Percentiles rank a stretch among this genome's conserved stretches.
These are phyloP conservation scores for Automeris io DNA, from an alignment of 2,888 invertebrate genomes.

Conservation along the genomic window DNA sequence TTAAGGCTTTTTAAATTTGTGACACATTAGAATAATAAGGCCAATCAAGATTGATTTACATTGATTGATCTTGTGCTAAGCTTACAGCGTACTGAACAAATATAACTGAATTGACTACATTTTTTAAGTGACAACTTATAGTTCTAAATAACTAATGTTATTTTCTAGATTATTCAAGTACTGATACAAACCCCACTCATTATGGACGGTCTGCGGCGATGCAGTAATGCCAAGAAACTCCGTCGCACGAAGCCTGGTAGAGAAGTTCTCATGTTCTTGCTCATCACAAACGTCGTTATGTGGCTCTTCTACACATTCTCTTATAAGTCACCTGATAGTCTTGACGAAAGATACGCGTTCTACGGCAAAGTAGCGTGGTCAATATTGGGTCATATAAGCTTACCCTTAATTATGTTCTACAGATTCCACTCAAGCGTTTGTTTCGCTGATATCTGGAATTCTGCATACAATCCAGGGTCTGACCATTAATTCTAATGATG, in stretches of 20 bases:
- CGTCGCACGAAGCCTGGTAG: constrained; percentile 83
- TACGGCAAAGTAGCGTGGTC: constrained; percentile 85
- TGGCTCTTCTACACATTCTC: constrained; percentile 87
- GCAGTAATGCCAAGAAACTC: constrained; percentile 79
- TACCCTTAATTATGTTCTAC: constrained; percentile 87
- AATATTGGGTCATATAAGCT: constrained; percentile 82
- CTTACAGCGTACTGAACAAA: too few relatives aligned
- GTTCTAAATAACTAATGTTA: constrained; percentile 17
- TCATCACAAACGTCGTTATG: constrained; percentile 85
- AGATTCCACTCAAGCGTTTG: constrained; percentile 88
- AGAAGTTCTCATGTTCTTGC: constrained; percentile 85
- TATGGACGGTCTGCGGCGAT: constrained; percentile 84
- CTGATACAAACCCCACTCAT: constrained; percentile 85
- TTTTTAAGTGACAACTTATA: too few relatives aligned
- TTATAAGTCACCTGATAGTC: constrained; percentile 67
- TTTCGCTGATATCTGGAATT: constrained; percentile 87
- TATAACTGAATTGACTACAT: too few relatives aligned
- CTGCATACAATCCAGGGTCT: constrained; percentile 80
- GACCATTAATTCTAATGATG: constrained; percentile 37
- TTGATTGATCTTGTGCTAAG: too few relatives aligned
- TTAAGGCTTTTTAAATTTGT: too few relatives aligned
- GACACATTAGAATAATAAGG: too few relatives aligned
- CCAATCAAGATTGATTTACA: too few relatives aligned
- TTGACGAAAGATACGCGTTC: constrained; percentile 78
- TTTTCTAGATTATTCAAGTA: constrained; percentile 80